A percentile compares a stretch with the other conserved stretches of the same genome.
Conservation (phyloP, 2,888 invertebrate genomes). For the Craniophora ligustri region DNA sequence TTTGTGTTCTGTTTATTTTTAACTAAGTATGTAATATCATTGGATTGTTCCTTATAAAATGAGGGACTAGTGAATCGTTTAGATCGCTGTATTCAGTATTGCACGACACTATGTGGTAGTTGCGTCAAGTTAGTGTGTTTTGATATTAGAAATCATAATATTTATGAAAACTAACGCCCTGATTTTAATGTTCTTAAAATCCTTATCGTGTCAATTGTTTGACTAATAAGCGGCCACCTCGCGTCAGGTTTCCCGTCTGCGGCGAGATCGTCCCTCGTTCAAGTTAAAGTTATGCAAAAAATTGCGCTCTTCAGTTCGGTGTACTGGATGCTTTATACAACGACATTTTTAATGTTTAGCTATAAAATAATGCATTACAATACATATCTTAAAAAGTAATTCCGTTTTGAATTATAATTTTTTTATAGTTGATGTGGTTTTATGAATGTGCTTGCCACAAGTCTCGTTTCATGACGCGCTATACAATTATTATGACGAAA, state of each 20-base stretch:
- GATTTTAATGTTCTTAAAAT: no score
- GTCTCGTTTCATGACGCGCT: background rate
- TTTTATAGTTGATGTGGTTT: background rate
- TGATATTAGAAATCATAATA: conserved; percentile 12
- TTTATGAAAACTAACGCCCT: no score
- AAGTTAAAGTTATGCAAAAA: no score
- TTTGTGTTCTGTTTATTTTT: no score
- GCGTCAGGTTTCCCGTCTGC: no score
- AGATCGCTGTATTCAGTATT: conserved; percentile 9
- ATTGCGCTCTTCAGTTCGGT: no score
- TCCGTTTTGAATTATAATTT: background rate
- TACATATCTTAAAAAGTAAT: background rate
- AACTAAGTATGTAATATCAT: background rate
- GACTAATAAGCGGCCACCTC: no score
- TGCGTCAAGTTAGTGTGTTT: conserved; percentile 36
- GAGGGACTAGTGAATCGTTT: conserved; percentile 18
- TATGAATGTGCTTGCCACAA: background rate
- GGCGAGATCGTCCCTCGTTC: no score
- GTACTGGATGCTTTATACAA: no score
- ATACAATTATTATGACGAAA: conserved; percentile 9
- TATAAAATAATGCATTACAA: background rate
- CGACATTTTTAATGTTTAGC: background rate
- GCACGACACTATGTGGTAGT: conserved; percentile 30
- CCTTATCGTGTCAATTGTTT: no score
- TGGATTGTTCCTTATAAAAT: conserved; percentile 12